These are phyloP conservation scores for Geothlypis trichas DNA, from an alignment of 2,113 vertebrate species.

Conservation along the genomic window DNA sequence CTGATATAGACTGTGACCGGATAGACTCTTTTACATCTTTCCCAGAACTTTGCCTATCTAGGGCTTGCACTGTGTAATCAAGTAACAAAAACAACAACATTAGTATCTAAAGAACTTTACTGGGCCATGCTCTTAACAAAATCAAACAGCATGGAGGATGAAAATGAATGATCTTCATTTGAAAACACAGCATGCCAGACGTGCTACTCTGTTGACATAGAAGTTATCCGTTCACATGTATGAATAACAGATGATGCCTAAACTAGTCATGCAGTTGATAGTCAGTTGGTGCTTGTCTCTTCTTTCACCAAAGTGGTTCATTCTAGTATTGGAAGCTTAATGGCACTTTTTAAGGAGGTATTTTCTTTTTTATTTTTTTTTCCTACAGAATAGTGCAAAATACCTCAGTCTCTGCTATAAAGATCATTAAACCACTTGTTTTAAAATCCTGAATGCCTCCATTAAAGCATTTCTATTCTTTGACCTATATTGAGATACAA, in stretches of 20 bases:
- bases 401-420: background rate
- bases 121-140: slow-evolving; percentile 60
- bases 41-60: slow-evolving; percentile 85
- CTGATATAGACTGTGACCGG: slow-evolving; percentile 71
- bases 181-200: slow-evolving; percentile 67
- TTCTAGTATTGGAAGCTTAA: background rate
- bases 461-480: background rate
- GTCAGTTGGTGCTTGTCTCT: background rate
- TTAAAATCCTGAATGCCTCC: background rate
- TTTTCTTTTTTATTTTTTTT: background rate
- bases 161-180: slow-evolving; percentile 51
- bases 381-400: background rate
- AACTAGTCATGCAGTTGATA: slow-evolving; percentile 31
- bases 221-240: slow-evolving; percentile 22
- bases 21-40: slow-evolving; percentile 74
- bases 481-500: background rate
- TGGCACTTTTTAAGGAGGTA: background rate
- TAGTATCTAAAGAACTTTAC: slow-evolving; percentile 66
- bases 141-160: slow-evolving; percentile 57
- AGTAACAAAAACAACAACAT: slow-evolving; percentile 77
- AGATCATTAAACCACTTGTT: background rate
- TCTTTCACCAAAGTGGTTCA: background rate
- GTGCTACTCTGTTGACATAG: slow-evolving; percentile 13
- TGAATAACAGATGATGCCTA: slow-evolving; percentile 1
- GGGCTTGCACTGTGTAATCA: slow-evolving; percentile 82